Percentiles rank a stretch among this genome's conserved stretches.
Evolutionary conservation across 1,140 invertebrate genomes (phyloP).

Genomic region (Ptiloglossa arizonensis): DNA sequence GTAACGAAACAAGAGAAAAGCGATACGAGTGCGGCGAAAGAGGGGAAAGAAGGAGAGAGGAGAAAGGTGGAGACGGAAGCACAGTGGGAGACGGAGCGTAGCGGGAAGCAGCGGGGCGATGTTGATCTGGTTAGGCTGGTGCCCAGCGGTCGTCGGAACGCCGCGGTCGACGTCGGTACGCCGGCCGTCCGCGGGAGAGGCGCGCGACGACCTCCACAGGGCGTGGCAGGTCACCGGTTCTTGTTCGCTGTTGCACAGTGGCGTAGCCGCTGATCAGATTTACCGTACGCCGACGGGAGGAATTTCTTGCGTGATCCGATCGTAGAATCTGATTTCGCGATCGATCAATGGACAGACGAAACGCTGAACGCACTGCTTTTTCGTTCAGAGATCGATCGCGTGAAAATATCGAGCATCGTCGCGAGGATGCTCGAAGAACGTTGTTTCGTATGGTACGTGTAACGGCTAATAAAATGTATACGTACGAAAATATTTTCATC

Average conservation of each 20-base stretch:
- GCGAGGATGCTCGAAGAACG: too few relatives aligned
- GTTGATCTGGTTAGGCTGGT: slow-evolving; percentile 79
- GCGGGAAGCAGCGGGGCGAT: slow-evolving; percentile 65
- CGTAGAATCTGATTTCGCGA: neutral
- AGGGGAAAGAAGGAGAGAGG: slow-evolving; percentile 24
- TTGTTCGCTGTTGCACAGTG: slow-evolving; percentile 65
- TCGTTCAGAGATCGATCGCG: too few relatives aligned
- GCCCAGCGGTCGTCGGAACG: slow-evolving; percentile 68
- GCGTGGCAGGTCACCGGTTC: slow-evolving; percentile 80
- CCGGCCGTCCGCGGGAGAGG: slow-evolving; percentile 69
- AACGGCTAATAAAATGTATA: too few relatives aligned
- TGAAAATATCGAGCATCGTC: too few relatives aligned
- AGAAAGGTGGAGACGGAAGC: slow-evolving; percentile 46
- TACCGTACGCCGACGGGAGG: slow-evolving; percentile 23
- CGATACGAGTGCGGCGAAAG: slow-evolving; percentile 15
- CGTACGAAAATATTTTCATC: too few relatives aligned
- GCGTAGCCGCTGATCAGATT: slow-evolving; percentile 68
- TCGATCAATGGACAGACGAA: neutral
- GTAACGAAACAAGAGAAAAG: slow-evolving; percentile 18
- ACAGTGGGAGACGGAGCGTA: slow-evolving; percentile 32
- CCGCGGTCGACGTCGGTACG: slow-evolving; percentile 69
- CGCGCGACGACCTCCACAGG: slow-evolving; percentile 79
- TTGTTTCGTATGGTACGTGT: too few relatives aligned
- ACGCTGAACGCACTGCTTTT: too few relatives aligned
- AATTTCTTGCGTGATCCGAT: slow-evolving; percentile 31